Evolutionary conservation across 1,140 invertebrate species (phyloP), one percentile per base, ranked within the genome.

Genomic region (Ladona fulva): DNA sequence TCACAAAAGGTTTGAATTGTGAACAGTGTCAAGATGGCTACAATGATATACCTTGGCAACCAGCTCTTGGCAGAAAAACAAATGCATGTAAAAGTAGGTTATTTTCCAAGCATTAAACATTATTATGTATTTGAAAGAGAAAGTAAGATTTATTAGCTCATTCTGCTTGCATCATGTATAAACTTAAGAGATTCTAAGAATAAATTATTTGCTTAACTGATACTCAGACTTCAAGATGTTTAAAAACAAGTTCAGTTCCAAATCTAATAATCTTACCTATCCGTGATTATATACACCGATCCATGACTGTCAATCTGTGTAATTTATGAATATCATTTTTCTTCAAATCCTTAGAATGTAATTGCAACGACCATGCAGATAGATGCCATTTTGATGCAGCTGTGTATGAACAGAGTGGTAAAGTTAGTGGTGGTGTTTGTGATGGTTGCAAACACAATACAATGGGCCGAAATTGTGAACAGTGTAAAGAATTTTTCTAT

Each of bases 31-130:
- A 96, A 86, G 95, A 97, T 81, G 96, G 97, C 82, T 97, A 92
- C 83, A 95, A 97, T 82, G 97, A 98, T 86, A 84, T 96, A n/a
- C 95, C 95, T 0, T 98, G 97, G 97, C 93, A 94, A 83, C 96
- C 97, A 1, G 96, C 95, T 1, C 91, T 97, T 80, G 95, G 94
- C 25, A 93, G 94, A 83, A 92, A 94, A 80, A 94, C 93, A 0
- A 98, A 98, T 85, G 95, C 95, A 25, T 98, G 97, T 83, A 93
- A 95, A 87, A 88, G 92, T 91, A 86, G 82, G 84, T 80, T 22
- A 24, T 19, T 5, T 37, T 37, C 1, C 29, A 5, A 37, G 8
- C 1, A 1, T 37, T 37, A 37, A 37, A 73, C 14, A 37, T 59
- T 76, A 12, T 74, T 22, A 42, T 66, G 12, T 25, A 29, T 42